phyloP scores from a whole-genome alignment of 2,888 invertebrate species.

The Diaphora mendica region DNA sequence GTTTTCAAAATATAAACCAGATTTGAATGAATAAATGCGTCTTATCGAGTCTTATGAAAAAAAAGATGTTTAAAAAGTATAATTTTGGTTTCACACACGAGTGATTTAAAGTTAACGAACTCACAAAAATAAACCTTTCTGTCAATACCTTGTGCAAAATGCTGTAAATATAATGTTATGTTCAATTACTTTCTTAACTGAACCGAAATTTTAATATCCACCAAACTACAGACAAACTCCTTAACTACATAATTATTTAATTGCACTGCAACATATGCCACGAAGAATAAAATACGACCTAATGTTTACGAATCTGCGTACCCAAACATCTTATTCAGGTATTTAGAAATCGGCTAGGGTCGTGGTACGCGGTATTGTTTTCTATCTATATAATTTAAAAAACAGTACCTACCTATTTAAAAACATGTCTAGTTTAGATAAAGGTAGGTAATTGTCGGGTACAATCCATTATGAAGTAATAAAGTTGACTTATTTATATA shows the following conservation, averaged over 20 bases:
- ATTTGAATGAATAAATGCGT: background rate
- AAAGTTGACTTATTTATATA: background rate
- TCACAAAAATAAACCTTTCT: conserved; percentile 48
- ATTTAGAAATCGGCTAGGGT: background rate
- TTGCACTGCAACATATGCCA: background rate
- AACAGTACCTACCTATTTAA: too few species aligned
- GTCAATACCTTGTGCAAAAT: conserved; percentile 41
- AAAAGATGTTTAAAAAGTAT: conserved; percentile 11
- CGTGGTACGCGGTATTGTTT: background rate
- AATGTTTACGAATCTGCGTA: background rate
- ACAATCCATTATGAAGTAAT: background rate
- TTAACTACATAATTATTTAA: background rate
- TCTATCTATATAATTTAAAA: too few species aligned
- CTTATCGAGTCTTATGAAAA: background rate
- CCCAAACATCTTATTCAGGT: background rate
- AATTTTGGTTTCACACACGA: conserved; percentile 44
- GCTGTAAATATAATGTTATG: conserved; percentile 20
- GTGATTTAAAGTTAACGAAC: conserved; percentile 53
- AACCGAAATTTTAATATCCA: conserved; percentile 2
- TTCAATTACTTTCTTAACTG: conserved; percentile 13
- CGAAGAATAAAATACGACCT: background rate
- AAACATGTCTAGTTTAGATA: background rate
- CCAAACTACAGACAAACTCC: background rate
- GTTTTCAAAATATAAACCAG: background rate
- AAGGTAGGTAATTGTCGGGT: background rate